Evolutionary conservation across 2,797 vertebrate genomes (phyloP).

Genomic region (Anniella stebbinsi): DNA sequence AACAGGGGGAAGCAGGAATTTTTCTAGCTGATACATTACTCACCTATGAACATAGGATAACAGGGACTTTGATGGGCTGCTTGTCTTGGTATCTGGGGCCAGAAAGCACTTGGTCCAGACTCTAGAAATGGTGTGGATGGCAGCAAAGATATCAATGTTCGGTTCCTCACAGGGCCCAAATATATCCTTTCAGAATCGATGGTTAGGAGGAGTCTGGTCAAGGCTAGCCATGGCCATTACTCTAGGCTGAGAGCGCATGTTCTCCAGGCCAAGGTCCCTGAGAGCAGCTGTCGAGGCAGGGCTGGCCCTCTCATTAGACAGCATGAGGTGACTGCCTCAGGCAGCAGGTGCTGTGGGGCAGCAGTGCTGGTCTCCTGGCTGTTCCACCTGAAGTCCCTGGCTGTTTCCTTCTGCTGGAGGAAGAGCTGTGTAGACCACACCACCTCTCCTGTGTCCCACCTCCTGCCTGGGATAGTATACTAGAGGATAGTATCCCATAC

Average conservation of each 20-base stretch:
- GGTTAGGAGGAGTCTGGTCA: neutral
- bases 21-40: conserved; percentile 64
- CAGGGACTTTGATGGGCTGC: neutral
- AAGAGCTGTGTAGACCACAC: too few species aligned
- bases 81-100: neutral
- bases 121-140: neutral
- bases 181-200: neutral
- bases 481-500: too few species aligned
- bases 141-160: neutral
- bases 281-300: neutral
- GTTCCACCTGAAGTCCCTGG: too few species aligned
- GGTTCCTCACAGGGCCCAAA: neutral
- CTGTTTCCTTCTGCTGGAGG: too few species aligned
- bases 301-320: too few species aligned
- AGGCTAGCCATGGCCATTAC: neutral
- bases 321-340: too few species aligned
- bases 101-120: neutral
- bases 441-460: too few species aligned
- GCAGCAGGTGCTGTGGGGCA: too few species aligned
- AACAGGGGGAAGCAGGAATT: conserved; percentile 52
- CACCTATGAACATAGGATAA: conserved; percentile 11
- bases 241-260: neutral
- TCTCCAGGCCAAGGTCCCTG: neutral
- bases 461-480: too few species aligned
- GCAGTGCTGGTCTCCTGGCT: too few species aligned